phyloP scores from a whole-genome alignment of 2,888 invertebrate species.

The Ommatoiulus sabulosus region DNA sequence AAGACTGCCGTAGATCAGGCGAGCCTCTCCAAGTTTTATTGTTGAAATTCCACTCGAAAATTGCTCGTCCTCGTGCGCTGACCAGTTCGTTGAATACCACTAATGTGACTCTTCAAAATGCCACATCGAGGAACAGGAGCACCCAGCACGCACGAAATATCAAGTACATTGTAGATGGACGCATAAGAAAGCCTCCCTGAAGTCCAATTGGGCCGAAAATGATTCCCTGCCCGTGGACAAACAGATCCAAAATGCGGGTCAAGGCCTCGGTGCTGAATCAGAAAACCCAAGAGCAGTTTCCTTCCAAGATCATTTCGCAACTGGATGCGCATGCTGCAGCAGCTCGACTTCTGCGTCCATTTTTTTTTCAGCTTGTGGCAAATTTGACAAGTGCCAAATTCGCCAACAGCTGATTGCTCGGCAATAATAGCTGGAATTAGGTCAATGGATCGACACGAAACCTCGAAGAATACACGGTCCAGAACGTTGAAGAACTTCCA shows the following conservation, averaged over 20 bases:
- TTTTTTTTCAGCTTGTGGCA: background rate
- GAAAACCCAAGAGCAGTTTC: background rate
- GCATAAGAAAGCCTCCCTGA: background rate
- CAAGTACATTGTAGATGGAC: background rate
- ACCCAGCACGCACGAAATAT: slow-evolving; percentile 14
- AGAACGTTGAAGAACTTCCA: background rate
- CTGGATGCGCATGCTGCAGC: background rate
- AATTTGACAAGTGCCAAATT: background rate
- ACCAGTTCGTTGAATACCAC: background rate
- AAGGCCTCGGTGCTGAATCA: background rate
- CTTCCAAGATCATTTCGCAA: background rate
- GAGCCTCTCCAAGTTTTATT: background rate
- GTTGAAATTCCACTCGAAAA: background rate
- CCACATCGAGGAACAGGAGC: background rate
- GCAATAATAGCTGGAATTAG: slow-evolving; percentile 4
- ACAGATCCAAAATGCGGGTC: background rate
- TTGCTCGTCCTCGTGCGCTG: background rate
- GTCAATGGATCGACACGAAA: background rate
- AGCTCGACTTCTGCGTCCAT: background rate
- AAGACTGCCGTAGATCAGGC: background rate
- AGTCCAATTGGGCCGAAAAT: background rate
- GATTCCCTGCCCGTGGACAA: background rate
- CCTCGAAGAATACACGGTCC: background rate
- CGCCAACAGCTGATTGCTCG: background rate
- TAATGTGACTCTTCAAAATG: slow-evolving; percentile 25